Conservation (phyloP, 2,888 invertebrate genomes). For the Pristionchus fissidentatus region DNA sequence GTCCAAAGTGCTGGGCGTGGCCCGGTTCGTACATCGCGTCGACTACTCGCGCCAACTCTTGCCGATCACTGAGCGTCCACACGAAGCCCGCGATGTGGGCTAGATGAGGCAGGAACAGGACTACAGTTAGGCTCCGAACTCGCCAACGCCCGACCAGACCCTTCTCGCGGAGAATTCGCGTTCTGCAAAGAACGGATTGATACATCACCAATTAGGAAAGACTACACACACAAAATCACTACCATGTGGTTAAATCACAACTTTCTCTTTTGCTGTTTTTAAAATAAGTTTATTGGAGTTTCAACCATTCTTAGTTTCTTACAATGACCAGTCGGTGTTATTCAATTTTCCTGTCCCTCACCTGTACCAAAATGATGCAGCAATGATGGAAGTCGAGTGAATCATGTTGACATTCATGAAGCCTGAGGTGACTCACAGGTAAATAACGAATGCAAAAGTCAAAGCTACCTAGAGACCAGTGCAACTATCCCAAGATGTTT, state of each 20-base stretch:
- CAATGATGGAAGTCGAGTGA: neutral
- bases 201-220: too few relatives aligned
- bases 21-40: neutral
- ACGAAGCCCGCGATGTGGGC: neutral
- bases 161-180: neutral
- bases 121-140: neutral
- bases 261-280: too few relatives aligned
- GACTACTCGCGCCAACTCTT: neutral
- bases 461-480: too few relatives aligned
- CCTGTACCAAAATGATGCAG: neutral
- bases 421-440: neutral
- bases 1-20: neutral
- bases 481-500: too few relatives aligned
- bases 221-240: too few relatives aligned
- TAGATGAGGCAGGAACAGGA: neutral
- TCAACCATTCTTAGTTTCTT: too few relatives aligned
- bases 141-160: neutral
- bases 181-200: neutral
- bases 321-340: too few relatives aligned
- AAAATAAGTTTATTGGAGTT: too few relatives aligned
- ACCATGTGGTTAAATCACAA: neutral
- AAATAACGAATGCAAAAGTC: too few relatives aligned
- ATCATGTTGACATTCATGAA: slow-evolving; percentile 5
- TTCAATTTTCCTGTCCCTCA: neutral
- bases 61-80: neutral